Evolutionary conservation across 2,888 invertebrate genomes (phyloP), one percentile per base, ranked within the genome.

Genomic region (Plemyria rubiginata): DNA sequence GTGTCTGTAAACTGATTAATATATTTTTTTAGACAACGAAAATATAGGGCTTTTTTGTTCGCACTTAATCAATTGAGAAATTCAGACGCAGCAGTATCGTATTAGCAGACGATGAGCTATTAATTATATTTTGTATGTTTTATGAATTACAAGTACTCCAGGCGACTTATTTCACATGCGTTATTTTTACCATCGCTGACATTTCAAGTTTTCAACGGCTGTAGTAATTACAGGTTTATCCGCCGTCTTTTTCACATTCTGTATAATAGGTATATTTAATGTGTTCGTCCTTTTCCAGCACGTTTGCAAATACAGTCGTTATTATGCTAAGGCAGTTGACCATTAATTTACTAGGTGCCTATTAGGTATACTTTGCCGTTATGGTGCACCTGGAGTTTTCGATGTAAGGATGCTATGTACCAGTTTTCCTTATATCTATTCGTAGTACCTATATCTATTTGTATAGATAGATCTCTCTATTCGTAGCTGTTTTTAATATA

Each of bases 121-220:
- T 32, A 32, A 32, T 32, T 32, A 32, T 32, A 32, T 32, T 7
- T 8, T 8, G n/a, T n/a, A n/a, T n/a, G n/a, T n/a, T n/a, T 8
- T 32, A 32, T 32, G 5, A 32, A 5, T 7, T 32, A 32, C 32
- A 32, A 32, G 32, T n/a, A 41, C 41, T 5, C 4, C 41, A 41
- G 41, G n/a, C 41, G 13, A 41, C 41, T 43, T 15, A 32, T 29
- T 51, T 36, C 41, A 59, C 57, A 54, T 51, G 59, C 68, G 55
- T 72, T 66, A 81, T 88, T 70, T 87, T 87, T 86, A 77, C 75
- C 62, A 62, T 68, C 70, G 77, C 78, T 86, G 87, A 84, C 87
- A 90, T 90, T 89, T 87, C 45, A 45, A 13, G 57, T 58, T 50
- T 62, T 58, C 80, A 88, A 86, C 84, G 79, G 77, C 74, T 79